phyloP scores from a whole-genome alignment of 2,113 vertebrate species.

The Artemisiospiza belli region DNA sequence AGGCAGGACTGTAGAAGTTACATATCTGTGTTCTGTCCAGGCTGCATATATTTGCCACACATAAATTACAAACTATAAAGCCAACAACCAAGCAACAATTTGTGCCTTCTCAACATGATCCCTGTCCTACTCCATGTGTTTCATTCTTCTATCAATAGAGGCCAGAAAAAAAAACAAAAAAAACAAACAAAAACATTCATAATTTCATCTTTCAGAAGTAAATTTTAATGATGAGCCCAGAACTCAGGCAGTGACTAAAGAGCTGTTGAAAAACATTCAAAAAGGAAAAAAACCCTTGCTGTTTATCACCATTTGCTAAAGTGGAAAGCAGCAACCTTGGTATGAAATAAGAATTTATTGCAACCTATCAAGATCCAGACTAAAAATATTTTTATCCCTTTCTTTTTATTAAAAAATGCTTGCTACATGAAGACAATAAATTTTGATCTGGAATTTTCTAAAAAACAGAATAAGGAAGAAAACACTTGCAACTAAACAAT shows the following conservation, averaged over 20 bases:
- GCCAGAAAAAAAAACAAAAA: background rate
- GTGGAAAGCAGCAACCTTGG: background rate
- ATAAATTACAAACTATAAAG: background rate
- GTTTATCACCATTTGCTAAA: background rate
- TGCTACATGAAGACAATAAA: background rate
- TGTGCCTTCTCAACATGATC: background rate
- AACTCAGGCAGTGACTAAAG: background rate
- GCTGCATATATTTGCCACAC: background rate
- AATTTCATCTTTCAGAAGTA: background rate
- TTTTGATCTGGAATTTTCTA: background rate
- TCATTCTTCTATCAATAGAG: background rate
- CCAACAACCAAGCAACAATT: background rate
- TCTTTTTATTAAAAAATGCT: background rate
- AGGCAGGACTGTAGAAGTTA: background rate
- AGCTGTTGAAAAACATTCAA: background rate
- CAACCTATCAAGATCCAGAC: background rate
- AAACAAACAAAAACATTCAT: background rate
- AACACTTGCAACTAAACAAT: background rate
- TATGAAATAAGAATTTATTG: background rate
- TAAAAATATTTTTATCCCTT: background rate
- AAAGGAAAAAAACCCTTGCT: background rate
- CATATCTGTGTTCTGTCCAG: background rate
- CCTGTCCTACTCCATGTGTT: background rate
- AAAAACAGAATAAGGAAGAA: background rate
- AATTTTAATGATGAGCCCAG: background rate